Conservation (phyloP, 2,113 vertebrate genomes). For the Protomyctophum bolini region DNA sequence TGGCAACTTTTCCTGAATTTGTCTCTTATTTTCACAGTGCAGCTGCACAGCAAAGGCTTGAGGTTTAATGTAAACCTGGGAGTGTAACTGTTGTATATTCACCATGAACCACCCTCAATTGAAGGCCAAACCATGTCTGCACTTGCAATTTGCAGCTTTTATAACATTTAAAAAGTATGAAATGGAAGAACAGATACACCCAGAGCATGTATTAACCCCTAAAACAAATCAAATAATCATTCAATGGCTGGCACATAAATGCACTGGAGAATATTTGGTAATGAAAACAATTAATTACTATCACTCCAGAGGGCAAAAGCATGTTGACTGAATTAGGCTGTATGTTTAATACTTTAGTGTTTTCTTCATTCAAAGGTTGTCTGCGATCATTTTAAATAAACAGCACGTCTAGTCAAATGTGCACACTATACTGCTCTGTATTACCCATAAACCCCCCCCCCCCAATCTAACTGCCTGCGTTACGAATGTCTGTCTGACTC, state of each 20-base stretch:
- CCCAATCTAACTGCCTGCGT: no score
- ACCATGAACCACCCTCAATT: conserved; percentile 36
- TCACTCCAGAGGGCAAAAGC: conserved; percentile 54
- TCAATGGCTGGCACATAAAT: conserved; percentile 57
- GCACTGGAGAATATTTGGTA: conserved; percentile 60
- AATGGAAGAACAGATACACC: conserved; percentile 37
- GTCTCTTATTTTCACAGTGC: no score
- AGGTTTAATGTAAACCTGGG: no score
- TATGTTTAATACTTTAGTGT: conserved; percentile 28
- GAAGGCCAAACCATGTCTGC: conserved; percentile 52
- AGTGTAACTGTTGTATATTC: conserved; percentile 12
- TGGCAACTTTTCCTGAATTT: no score
- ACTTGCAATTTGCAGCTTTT: conserved; percentile 27
- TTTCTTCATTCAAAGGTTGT: conserved; percentile 34
- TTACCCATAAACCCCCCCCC: background rate
- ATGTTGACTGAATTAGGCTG: conserved; percentile 44
- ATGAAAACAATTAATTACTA: conserved; percentile 76
- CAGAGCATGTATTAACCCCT: conserved; percentile 42
- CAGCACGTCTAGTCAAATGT: conserved; percentile 35
- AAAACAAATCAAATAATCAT: conserved; percentile 50
- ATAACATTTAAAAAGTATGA: conserved; percentile 2
- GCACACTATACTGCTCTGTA: conserved; percentile 11
- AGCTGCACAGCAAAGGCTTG: no score
- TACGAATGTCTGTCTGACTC: no score
- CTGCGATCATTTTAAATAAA: conserved; percentile 46